These are phyloP conservation scores for Crenuchus spilurus DNA, from an alignment of 2,797 vertebrate species.

Conservation along the genomic window DNA sequence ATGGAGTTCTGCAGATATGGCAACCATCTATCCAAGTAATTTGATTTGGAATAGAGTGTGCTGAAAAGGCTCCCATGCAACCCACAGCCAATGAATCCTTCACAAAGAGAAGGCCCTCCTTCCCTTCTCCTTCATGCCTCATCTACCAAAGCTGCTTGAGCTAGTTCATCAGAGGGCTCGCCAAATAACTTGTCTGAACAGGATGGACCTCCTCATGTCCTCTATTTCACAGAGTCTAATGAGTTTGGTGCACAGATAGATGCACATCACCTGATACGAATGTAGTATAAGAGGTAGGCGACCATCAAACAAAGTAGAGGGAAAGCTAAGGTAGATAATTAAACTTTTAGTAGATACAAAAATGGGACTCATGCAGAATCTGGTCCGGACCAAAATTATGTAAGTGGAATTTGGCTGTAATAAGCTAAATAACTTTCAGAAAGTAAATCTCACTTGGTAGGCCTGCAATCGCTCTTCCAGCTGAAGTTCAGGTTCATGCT, in stretches of 20 bases:
- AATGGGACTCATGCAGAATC: slow-evolving; percentile 1
- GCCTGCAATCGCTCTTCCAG: slow-evolving; percentile 73
- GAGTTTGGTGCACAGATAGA: slow-evolving; percentile 33
- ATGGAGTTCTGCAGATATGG: slow-evolving; percentile 50
- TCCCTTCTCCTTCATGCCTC: slow-evolving; percentile 27
- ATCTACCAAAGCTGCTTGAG: slow-evolving; percentile 31
- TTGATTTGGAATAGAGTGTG: slow-evolving; percentile 48
- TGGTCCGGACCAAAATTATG: background rate
- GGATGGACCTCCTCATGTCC: slow-evolving; percentile 31
- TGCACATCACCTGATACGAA: slow-evolving; percentile 35
- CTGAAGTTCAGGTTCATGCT: slow-evolving; percentile 78
- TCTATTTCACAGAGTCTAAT: slow-evolving; percentile 32
- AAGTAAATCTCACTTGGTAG: slow-evolving; percentile 81
- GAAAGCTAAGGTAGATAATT: slow-evolving; percentile 27
- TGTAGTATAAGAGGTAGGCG: background rate
- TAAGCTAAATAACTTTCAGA: background rate
- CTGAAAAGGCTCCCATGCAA: slow-evolving; percentile 37
- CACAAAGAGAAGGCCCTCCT: slow-evolving; percentile 33
- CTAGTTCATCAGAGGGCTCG: slow-evolving; percentile 27
- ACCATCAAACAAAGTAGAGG: background rate
- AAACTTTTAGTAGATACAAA: background rate
- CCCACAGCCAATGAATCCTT: slow-evolving; percentile 41
- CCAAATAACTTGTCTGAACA: slow-evolving; percentile 42
- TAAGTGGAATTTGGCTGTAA: background rate
- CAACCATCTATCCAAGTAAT: slow-evolving; percentile 49